Evolutionary conservation across 1,140 invertebrate species (phyloP).

Genomic region (Temnothorax curvispinosus): DNA sequence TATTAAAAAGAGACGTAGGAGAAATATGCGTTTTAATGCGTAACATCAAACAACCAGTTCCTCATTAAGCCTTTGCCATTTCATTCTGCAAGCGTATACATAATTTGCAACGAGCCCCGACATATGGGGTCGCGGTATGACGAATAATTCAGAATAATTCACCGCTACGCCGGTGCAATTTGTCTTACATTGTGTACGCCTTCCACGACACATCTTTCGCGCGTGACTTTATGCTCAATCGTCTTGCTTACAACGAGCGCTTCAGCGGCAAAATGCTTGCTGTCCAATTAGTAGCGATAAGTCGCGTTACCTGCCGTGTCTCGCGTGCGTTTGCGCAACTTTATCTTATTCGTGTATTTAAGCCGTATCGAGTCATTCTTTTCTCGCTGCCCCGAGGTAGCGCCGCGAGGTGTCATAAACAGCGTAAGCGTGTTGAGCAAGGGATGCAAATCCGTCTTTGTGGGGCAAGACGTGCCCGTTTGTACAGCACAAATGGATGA

Average conservation of each 20-base stretch:
- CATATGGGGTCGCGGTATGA: conserved; percentile 18
- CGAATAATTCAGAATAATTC: conserved; percentile 70
- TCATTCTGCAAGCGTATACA: conserved; percentile 55
- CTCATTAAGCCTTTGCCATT: conserved; percentile 62
- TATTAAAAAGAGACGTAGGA: not conserved
- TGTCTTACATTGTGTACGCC: conserved; percentile 61
- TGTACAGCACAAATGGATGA: not conserved
- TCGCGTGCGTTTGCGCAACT: not conserved
- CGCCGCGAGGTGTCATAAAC: not conserved
- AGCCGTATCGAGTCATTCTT: not conserved
- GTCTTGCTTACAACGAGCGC: conserved; percentile 35
- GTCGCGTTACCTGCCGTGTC: not conserved
- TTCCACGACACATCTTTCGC: not conserved
- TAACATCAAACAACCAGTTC: conserved; percentile 32
- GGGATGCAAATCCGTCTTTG: not conserved
- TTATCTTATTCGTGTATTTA: not conserved
- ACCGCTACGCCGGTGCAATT: conserved; percentile 56
- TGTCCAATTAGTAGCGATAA: conserved; percentile 38
- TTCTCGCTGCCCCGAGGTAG: not conserved
- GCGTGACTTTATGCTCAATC: conserved; percentile 61
- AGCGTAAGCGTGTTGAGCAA: not conserved
- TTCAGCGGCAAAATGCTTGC: not conserved
- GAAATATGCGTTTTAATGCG: not conserved
- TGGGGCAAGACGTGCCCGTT: not conserved
- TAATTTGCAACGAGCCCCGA: conserved; percentile 58